Evolutionary conservation across 2,797 vertebrate species (phyloP), one percentile per base, ranked within the genome.

Genomic region (Pipistrellus pipistrellus): DNA sequence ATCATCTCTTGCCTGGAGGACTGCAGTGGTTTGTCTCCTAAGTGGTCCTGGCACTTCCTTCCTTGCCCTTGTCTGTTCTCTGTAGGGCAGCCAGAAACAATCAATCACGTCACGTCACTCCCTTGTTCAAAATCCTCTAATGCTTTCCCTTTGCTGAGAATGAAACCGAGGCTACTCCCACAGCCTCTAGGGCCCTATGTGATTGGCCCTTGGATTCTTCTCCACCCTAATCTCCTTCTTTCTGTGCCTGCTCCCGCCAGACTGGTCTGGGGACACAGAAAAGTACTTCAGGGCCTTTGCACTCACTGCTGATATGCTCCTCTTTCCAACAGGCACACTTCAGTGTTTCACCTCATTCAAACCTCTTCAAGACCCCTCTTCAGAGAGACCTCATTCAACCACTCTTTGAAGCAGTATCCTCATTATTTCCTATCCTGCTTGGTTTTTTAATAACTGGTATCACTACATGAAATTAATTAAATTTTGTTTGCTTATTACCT

Each of bases 401-500:
- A 78, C 4, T 68, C 15, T 71, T 68, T 76, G 53, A 75, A 73
- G 18, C 2, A 57, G 14, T 35, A 9, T 3, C 21, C 32, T 91
- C 1, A 0, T 68, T 72, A 80, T 76, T 94, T 88, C 44, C 38
- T 44, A 78, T 41, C 32, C 8, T 32, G 13, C 48, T 72, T 75
- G 51, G 59, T 10, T 89, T 87, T 91, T 17, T 7, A 89, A 87
- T 76, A 41, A 25, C 13, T 27, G 68, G 71, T 21, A 73, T 90
- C 23, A 73, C 25, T 87, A 77, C 41, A 44, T 91, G 20, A 77
- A 6, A 57, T 68, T 85, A 35, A 35, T 78, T 88, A 86, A 11
- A 59, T 85, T 84, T 55, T 83, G 7, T 76, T 86, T 72, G 27
- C 76, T 80, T 94, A 82, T 77, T 69, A 64, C 55, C 81, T 93